phyloP scores from a whole-genome alignment of 2,797 vertebrate species.

The Siniperca undulata region DNA sequence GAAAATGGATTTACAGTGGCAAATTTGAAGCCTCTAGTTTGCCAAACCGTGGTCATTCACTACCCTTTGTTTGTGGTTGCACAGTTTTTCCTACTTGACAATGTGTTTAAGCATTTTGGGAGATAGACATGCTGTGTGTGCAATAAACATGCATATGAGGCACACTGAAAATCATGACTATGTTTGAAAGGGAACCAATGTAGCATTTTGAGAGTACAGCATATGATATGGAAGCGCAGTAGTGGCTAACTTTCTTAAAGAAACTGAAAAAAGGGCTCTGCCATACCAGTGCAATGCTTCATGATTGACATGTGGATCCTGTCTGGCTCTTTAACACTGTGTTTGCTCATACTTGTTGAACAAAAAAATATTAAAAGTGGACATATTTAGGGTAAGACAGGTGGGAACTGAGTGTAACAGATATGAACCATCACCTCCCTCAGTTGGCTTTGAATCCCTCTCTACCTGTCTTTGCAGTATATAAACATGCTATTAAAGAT shows the following conservation, averaged over 20 bases:
- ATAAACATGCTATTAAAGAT: constrained; percentile 87
- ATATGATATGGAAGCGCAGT: constrained; percentile 40
- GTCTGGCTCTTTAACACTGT: constrained; percentile 72
- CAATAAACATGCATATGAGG: constrained; percentile 38
- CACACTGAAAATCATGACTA: constrained; percentile 22
- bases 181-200: constrained; percentile 68
- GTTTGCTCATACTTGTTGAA: constrained; percentile 66
- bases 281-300: constrained; percentile 77
- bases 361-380: constrained; percentile 20
- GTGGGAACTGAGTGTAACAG: constrained; percentile 67
- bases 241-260: constrained; percentile 61
- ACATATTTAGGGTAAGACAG: constrained; percentile 54
- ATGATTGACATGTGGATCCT: constrained; percentile 63
- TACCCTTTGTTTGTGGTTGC: constrained; percentile 33
- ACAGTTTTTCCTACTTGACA: constrained; percentile 44
- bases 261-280: constrained; percentile 80
- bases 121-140: constrained; percentile 41
- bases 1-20: constrained; percentile 22
- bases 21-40: constrained; percentile 35
- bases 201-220: constrained; percentile 76
- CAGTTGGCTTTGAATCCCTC: constrained; percentile 76
- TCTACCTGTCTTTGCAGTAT: constrained; percentile 82
- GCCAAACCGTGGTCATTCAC: constrained; percentile 33
- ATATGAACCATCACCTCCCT: constrained; percentile 67
- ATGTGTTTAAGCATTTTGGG: constrained; percentile 43